phyloP scores from a whole-genome alignment of 1,140 invertebrate genomes.

The Eubasilissa regina region DNA sequence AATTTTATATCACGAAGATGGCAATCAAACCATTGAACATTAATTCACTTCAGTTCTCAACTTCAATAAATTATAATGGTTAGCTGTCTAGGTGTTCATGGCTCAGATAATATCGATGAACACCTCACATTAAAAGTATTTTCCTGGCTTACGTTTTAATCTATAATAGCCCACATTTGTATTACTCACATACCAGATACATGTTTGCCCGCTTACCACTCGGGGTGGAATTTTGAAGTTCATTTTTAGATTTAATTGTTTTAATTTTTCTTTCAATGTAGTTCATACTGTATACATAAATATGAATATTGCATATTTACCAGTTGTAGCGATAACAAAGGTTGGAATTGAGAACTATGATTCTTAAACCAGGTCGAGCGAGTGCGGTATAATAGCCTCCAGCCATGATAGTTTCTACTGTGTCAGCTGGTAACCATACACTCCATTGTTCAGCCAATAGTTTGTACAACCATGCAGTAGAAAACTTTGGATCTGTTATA shows the following conservation, averaged over 20 bases:
- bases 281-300: background rate
- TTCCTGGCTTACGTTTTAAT: no score
- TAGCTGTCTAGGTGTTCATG: no score
- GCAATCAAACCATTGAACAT: no score
- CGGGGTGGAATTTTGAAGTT: background rate
- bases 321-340: conserved; percentile 82
- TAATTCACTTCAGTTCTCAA: background rate
- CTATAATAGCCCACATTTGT: no score
- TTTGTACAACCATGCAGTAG: conserved; percentile 81
- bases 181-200: no score
- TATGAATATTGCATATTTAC: conserved; percentile 68
- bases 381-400: conserved; percentile 82
- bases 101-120: no score
- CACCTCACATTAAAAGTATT: no score
- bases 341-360: conserved; percentile 84
- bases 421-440: conserved; percentile 76
- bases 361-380: conserved; percentile 77
- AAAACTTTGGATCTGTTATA: conserved; percentile 70
- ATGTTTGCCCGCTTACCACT: no score
- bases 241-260: background rate
- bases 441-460: conserved; percentile 77
- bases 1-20: no score
- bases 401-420: conserved; percentile 74
- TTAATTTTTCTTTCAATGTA: background rate
- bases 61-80: no score